phyloP scores from a whole-genome alignment of 1,140 invertebrate species.

The Drosophila pandora region DNA sequence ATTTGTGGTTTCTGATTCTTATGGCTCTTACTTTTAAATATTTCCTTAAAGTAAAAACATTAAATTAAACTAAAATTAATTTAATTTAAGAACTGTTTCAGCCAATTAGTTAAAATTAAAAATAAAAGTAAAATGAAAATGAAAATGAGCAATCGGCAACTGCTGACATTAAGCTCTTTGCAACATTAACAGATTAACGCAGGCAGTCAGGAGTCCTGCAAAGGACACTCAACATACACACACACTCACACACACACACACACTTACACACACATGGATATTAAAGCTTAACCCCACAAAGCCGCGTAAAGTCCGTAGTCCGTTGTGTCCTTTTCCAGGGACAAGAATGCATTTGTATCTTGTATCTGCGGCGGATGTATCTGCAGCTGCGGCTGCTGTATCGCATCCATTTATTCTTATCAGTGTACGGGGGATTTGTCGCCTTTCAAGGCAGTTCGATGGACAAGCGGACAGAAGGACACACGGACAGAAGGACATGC shows the following conservation, averaged over 20 bases:
- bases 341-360: slow-evolving; percentile 17
- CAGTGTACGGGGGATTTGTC: slow-evolving; percentile 77
- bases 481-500: slow-evolving; percentile 60
- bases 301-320: slow-evolving; percentile 7
- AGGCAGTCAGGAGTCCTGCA: background rate
- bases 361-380: slow-evolving; percentile 8
- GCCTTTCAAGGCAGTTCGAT: slow-evolving; percentile 39
- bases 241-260: slow-evolving; percentile 7
- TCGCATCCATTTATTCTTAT: slow-evolving; percentile 75
- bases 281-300: slow-evolving; percentile 38
- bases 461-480: slow-evolving; percentile 3
- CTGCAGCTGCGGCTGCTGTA: slow-evolving; percentile 28
- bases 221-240: slow-evolving; percentile 18
- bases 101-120: background rate
- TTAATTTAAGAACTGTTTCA: too few species aligned
- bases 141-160: background rate
- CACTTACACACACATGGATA: background rate
- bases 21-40: too few species aligned
- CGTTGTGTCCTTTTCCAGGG: background rate
- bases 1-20: background rate
- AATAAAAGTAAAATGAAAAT: slow-evolving; percentile 1
- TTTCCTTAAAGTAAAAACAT: background rate
- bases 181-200: slow-evolving; percentile 26
- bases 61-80: background rate
- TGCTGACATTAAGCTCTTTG: slow-evolving; percentile 1